Percentiles rank a stretch among this genome's conserved stretches.
Conservation (phyloP, 2,888 invertebrate genomes). For the Metacarcinus magister region DNA sequence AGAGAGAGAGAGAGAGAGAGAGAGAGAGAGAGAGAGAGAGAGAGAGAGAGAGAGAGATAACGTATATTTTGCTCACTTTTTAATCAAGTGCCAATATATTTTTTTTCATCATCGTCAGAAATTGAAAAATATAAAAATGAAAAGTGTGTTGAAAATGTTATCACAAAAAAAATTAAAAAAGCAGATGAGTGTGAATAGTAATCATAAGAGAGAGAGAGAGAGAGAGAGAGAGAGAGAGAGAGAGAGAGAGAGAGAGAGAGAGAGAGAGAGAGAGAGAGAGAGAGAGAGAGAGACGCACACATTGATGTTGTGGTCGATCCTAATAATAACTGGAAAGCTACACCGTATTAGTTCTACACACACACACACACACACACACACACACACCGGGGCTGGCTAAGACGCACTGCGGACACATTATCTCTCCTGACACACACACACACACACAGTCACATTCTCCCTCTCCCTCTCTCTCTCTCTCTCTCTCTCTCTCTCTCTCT, state of each 20-base stretch:
- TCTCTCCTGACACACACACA: conserved; percentile 5
- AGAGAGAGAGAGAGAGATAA: no score
- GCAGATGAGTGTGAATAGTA: neutral
- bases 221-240: neutral
- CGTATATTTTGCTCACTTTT: neutral
- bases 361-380: conserved; percentile 46
- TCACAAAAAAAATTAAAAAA: neutral
- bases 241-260: neutral
- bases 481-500: neutral
- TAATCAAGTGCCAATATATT: conserved; percentile 14
- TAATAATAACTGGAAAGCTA: conserved; percentile 4
- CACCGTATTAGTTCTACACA: neutral
- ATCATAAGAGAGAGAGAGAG: conserved; percentile 18
- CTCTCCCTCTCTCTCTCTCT: neutral
- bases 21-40: conserved; percentile 26
- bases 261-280: no score
- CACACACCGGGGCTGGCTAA: neutral
- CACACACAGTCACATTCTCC: neutral
- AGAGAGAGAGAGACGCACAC: no score
- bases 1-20: conserved; percentile 20
- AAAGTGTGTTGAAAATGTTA: neutral
- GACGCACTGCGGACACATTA: conserved; percentile 32
- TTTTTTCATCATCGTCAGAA: neutral
- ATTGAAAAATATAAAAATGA: neutral
- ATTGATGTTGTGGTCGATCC: neutral